Conservation (phyloP, 2,797 vertebrate species). For the Picus viridis region DNA sequence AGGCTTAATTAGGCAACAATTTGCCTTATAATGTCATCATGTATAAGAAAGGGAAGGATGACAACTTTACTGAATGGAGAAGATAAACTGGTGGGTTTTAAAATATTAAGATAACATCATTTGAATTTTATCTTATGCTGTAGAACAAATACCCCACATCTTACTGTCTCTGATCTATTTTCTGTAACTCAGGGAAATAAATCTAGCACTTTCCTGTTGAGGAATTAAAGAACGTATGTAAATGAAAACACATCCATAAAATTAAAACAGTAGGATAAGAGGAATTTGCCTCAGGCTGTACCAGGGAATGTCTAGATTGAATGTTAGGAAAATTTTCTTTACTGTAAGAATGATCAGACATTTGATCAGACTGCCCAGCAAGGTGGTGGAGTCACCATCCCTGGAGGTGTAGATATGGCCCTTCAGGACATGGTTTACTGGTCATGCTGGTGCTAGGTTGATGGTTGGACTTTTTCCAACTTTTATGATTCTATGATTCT, state of each 20-base stretch:
- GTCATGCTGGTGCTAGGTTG: no score
- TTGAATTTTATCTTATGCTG: not conserved
- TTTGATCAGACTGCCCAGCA: no score
- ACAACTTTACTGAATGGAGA: not conserved
- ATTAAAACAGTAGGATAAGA: no score
- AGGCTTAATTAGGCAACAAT: not conserved
- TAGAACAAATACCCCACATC: not conserved
- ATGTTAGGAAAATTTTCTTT: no score
- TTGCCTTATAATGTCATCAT: fast-evolving
- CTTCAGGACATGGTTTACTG: no score
- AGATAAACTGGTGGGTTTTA: not conserved
- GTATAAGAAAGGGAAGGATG: not conserved
- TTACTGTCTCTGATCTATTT: not conserved
- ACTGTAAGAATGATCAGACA: no score
- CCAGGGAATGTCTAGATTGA: no score
- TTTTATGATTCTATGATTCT: no score
- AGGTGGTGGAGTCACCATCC: no score
- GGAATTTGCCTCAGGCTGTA: no score
- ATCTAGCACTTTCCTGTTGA: not conserved
- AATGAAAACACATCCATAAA: not conserved
- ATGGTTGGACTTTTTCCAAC: no score
- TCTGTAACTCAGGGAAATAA: not conserved
- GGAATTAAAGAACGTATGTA: not conserved
- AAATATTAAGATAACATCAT: not conserved
- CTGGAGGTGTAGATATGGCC: no score